Base-by-base conservation (phyloP, 1,140 invertebrate species). In the Agrypnia vestita region DNA sequence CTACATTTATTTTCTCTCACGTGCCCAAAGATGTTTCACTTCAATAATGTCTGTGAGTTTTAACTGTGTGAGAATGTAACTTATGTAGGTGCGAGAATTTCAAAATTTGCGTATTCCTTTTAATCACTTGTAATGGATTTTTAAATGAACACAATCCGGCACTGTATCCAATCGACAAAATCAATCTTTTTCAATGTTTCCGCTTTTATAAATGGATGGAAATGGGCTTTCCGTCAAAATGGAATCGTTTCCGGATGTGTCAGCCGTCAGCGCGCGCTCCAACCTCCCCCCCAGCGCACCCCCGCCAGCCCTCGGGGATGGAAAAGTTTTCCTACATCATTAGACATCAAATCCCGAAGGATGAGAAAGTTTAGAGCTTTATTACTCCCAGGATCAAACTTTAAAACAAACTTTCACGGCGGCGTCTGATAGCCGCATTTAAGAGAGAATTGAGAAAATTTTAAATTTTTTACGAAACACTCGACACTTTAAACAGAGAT, bases 181-280 rank as follows among this genome's bases (percentile, higher is more conserved):
- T 71, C 47, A 71, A 49, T 71, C 67, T 15, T 35, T 51, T 71
- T 51, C 67, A 71, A 71, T 71, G 25, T 71, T 49, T 8, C 67
- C 64, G 19, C 67, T 71, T 15, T 51, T 7, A 71, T 47, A 47
- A 71, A 71, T 49, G 19, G 47, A 51, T 47, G 67, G 67, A 51
- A 71, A 71, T 71, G 49, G 15, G 51, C 49, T 69, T 71, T 51
- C 67, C 67, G 47, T 13, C 17, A 47, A 71, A 51, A 51, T 25
- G 67, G 67, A 71, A 47, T 47, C 10, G 67, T 71, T 71, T 71
- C 47, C 67, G 17, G 15, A 51, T 21, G 49, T 71, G n/a, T 25
- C 61, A 21, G 49, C 11, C 49, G 49, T 13, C 49, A 15, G 49
- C 21, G 11, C 9, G 25, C 19, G 25, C 25, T 13, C 7, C 21